phyloP scores from a whole-genome alignment of 2,888 invertebrate species.

The Ectemnius lituratus region DNA sequence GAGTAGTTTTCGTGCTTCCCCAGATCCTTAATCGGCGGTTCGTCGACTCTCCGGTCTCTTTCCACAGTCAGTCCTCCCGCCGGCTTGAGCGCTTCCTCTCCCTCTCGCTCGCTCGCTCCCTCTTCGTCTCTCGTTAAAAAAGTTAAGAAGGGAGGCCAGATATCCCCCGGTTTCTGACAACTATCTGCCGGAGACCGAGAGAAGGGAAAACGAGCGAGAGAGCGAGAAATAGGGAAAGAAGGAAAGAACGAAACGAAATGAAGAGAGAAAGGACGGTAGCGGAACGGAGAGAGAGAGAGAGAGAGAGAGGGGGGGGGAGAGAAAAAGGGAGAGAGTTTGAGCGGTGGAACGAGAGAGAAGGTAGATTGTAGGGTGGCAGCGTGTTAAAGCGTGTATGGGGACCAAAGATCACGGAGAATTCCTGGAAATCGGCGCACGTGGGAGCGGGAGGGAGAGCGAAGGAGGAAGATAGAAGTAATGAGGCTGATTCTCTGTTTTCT shows the following conservation, averaged over 20 bases:
- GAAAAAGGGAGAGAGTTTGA: constrained; percentile 16
- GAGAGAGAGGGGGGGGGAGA: constrained; percentile 13
- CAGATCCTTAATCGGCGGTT: constrained; percentile 60
- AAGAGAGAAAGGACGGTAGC: constrained; percentile 44
- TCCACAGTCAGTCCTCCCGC: not conserved
- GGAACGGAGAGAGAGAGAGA: constrained; percentile 7
- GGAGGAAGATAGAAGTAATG: constrained; percentile 74
- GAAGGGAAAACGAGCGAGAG: constrained; percentile 26
- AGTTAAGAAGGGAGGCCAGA: constrained; percentile 42
- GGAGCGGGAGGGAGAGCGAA: constrained; percentile 49
- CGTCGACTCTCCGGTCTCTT: constrained; percentile 46
- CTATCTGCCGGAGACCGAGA: constrained; percentile 47
- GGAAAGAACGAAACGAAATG: constrained; percentile 17
- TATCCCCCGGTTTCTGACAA: constrained; percentile 61
- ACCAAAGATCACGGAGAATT: constrained; percentile 73
- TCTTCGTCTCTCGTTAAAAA: constrained; percentile 19
- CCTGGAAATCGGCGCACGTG: constrained; percentile 69
- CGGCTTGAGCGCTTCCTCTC: not conserved
- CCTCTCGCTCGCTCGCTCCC: constrained; percentile 16
- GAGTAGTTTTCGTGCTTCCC: constrained; percentile 49
- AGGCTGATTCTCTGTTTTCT: constrained; percentile 75
- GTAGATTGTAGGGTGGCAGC: constrained; percentile 30
- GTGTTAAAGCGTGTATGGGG: constrained; percentile 62
- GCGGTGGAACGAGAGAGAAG: constrained; percentile 3
- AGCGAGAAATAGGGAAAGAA: constrained; percentile 28